Base-by-base conservation (phyloP, 2,797 vertebrate species). In the Melanogrammus aeglefinus region DNA sequence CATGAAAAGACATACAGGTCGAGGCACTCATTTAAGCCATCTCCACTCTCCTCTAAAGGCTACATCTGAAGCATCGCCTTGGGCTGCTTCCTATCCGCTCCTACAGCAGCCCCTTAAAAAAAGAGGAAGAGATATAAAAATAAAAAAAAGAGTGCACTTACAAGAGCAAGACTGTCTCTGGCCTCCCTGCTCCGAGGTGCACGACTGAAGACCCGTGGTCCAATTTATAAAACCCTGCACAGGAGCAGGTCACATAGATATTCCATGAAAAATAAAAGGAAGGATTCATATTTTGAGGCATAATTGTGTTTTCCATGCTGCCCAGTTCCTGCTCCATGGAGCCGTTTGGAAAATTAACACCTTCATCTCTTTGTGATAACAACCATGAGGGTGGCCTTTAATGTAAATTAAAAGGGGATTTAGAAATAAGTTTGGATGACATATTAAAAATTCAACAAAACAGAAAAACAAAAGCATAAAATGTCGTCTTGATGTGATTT, bases 31-130 rank as follows among this genome's bases (percentile, higher is more conserved):
- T 27, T 47, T 74, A 36, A 66, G 33, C 31, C 57, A 38, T 51
- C 31, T 57, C 24, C 51, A 4, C 31, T 12, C 14, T 29, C 35
- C 51, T 75, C 47, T 35, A n/a, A 75, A 75, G 29, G 47, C 47
- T 31, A 63, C 47, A 63, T 57, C 75, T 57, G 51, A 75, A 75
- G 51, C 33, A 63, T 66, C 66, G 75, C 75, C 75, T 75, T 75
- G 31, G 75, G 75, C 44, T 75, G n/a, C 16, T 66, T 75, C 75
- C 44, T 66, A 36, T 57, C 51, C 47, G 21, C 31, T 41, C 74
- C 47, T 75, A 63, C 31, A 66, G 75, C 75, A 36, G 75, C 29
- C 16, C 16, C 51, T 57, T 6, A 18, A 21, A 57, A 57, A 21
- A 29, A 31, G 24, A 70, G 27, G 13, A 24, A 70, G 13, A 10